phyloP scores from a whole-genome alignment of 2,797 vertebrate genomes.

The Sciurus carolinensis region DNA sequence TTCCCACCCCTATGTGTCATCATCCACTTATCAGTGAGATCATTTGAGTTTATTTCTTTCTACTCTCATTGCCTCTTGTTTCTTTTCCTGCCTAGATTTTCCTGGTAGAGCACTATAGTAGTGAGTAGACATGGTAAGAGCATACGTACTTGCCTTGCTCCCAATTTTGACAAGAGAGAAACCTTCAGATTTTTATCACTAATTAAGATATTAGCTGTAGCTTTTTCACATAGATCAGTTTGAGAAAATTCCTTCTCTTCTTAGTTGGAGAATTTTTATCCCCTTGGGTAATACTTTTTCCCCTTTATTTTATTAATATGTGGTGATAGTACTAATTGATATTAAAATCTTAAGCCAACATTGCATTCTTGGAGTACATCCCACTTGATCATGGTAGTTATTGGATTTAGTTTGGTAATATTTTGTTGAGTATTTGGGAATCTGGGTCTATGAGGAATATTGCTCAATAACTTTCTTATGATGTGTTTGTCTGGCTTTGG shows the following conservation, averaged over 20 bases:
- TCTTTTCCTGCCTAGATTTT: not conserved
- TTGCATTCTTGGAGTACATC: not conserved
- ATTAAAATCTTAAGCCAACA: not conserved
- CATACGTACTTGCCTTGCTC: not conserved
- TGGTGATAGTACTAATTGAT: not conserved
- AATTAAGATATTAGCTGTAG: no score
- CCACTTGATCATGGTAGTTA: not conserved
- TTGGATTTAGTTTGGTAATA: no score
- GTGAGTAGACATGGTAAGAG: not conserved
- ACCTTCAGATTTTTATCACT: no score
- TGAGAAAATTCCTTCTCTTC: not conserved
- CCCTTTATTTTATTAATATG: not conserved
- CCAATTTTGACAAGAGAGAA: not conserved
- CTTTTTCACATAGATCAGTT: not conserved
- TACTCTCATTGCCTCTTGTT: not conserved
- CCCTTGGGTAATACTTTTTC: not conserved
- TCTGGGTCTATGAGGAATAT: not conserved
- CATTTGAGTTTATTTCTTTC: not conserved
- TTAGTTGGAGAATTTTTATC: not conserved
- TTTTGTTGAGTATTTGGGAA: no score
- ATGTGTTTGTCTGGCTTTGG: constrained; percentile 14
- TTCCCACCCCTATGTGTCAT: no score
- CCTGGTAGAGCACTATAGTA: not conserved
- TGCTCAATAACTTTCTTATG: not conserved
- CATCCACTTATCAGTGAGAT: no score